Conservation (phyloP, 2,888 invertebrate species). For the Odontocerum albicorne region DNA sequence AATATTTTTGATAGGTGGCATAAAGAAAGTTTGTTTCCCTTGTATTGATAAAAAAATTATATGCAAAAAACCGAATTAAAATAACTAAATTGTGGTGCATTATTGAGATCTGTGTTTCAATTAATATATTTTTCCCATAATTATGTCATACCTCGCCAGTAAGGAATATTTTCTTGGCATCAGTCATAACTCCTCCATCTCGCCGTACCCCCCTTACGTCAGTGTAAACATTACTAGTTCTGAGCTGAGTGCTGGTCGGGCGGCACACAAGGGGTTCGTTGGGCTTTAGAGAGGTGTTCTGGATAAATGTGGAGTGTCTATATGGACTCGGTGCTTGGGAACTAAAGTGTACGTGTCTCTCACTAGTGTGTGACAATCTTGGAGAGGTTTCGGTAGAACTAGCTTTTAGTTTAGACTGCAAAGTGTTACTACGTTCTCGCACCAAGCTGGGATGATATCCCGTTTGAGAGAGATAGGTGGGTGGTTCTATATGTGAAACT, state of each 20-base stretch:
- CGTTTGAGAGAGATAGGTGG: background rate
- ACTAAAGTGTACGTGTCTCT: constrained; percentile 57
- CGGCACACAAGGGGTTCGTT: constrained; percentile 44
- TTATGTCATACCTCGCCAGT: constrained; percentile 53
- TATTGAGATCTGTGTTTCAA: too few species aligned
- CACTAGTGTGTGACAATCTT: constrained; percentile 33
- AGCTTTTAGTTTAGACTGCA: constrained; percentile 1
- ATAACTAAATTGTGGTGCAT: too few species aligned
- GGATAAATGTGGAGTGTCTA: constrained; percentile 40
- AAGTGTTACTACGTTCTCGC: constrained; percentile 1
- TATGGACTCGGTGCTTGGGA: constrained; percentile 50
- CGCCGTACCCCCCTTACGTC: constrained; percentile 4
- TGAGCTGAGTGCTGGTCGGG: constrained; percentile 7
- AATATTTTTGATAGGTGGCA: too few species aligned
- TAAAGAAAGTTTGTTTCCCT: too few species aligned
- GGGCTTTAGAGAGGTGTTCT: constrained; percentile 46
- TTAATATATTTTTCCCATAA: background rate
- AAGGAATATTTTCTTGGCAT: constrained; percentile 48
- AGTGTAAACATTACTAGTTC: constrained; percentile 4
- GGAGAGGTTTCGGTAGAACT: constrained; percentile 3
- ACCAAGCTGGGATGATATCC: background rate
- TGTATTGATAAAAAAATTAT: too few species aligned
- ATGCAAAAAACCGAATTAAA: too few species aligned
- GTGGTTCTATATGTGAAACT: background rate
- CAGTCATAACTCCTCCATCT: background rate